Conservation (phyloP, 2,888 invertebrate species). For the Adineta ricciae region DNA sequence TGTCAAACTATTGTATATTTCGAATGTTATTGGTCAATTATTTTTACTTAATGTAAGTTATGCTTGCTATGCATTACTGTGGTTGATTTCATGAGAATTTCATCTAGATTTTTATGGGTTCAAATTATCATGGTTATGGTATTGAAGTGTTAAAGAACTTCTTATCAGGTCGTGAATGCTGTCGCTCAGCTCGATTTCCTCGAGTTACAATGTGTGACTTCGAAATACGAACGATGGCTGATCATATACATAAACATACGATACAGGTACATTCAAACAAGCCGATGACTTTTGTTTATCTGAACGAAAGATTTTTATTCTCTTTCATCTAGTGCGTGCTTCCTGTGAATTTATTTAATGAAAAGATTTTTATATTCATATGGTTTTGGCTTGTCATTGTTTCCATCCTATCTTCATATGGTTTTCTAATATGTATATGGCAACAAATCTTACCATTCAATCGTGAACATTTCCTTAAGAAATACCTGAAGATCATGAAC, state of each 20-base stretch:
- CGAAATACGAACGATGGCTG: constrained; percentile 35
- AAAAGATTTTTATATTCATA: constrained; percentile 34
- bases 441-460: constrained; percentile 27
- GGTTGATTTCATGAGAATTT: too few species aligned
- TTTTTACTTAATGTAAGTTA: constrained; percentile 30
- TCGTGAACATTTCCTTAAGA: constrained; percentile 31
- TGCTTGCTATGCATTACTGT: background rate
- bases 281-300: too few species aligned
- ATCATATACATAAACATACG: constrained; percentile 33
- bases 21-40: constrained; percentile 32
- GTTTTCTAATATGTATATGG: constrained; percentile 32
- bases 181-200: constrained; percentile 30
- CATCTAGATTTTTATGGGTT: constrained; percentile 24
- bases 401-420: constrained; percentile 24
- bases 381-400: constrained; percentile 34
- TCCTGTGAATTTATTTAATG: constrained; percentile 35
- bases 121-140: constrained; percentile 29
- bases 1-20: constrained; percentile 31
- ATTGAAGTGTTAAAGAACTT: constrained; percentile 31
- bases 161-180: constrained; percentile 21
- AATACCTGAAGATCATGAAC: constrained; percentile 33
- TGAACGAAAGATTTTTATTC: background rate
- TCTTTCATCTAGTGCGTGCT: constrained; percentile 36
- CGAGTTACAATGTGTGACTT: constrained; percentile 36
- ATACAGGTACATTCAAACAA: constrained; percentile 30